Conservation (phyloP, 2,797 vertebrate genomes). For the Mormyrus hasselquistii region DNA sequence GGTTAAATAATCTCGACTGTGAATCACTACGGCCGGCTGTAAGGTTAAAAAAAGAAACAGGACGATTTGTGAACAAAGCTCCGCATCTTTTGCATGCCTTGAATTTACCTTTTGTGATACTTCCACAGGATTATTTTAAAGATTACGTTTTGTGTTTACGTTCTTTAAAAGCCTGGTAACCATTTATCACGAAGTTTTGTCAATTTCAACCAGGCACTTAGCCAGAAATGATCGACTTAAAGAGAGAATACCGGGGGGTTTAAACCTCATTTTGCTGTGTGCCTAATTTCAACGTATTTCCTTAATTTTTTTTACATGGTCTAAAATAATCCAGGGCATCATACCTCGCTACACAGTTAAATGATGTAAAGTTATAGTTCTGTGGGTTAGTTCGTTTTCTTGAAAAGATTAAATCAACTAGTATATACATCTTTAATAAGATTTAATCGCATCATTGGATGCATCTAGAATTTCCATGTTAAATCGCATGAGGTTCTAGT, state of each 20-base stretch:
- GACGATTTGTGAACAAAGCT: not conserved
- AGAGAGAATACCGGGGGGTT: not conserved
- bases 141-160: not conserved
- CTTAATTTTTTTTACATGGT: not conserved
- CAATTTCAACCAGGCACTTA: not conserved
- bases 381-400: not conserved
- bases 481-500: not conserved
- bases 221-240: not conserved
- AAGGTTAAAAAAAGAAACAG: not conserved
- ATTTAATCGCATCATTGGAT: not conserved
- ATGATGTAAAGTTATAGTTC: not conserved
- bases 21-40: not conserved
- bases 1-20: constrained; percentile 16
- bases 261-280: not conserved
- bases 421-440: not conserved
- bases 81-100: not conserved
- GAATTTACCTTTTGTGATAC: not conserved
- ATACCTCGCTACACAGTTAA: not conserved
- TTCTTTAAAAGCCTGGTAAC: not conserved
- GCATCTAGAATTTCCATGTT: not conserved
- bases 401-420: not conserved
- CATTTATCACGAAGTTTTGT: not conserved
- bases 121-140: not conserved
- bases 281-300: not conserved
- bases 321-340: not conserved